Base-by-base conservation (phyloP, 2,888 invertebrate genomes). In the Drosophila cracens region DNA sequence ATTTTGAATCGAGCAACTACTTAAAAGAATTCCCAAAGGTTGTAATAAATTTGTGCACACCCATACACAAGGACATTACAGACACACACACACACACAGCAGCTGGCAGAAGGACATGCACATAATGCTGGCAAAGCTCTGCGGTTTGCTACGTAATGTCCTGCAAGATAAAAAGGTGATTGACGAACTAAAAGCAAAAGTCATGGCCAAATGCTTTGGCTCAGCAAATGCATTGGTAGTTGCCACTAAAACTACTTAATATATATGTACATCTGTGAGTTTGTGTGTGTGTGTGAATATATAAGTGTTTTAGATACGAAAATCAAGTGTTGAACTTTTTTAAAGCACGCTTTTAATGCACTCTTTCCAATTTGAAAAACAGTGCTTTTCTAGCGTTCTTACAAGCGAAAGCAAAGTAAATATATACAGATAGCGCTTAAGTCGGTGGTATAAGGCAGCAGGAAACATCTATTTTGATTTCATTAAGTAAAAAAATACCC, bases 11-110 rank as follows among this genome's bases (percentile, higher is more conserved):
- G 86, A 79, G 89, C 80, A 91, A 91, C 89, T 91, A 92, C 90
- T 91, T 90, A 88, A 91, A 90, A 76, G 89, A 87, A 91, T 90
- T 90, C 89, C 90, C 87, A 89, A 85, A 83, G 90, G 91, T 87
- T 91, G 88, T 87, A 92, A 91, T 92, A 92, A 92, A 92, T 92
- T 92, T 86, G 70, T 77, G 76, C 81, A 74, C 81, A 74, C 76
- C 77, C 70, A 74, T 48, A 31, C 43, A 62, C 46, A 46, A 46
- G 46, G 46, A 58, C 29, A 52, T 51, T n/a, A 58, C 27, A n/a
- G n/a, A 59, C 48, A 63, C 51, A 46, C 21, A 59, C 58, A 66
- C 31, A 57, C 18, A 71, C 52, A 74, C 51, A 64, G 46, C 53
- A 40, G 61, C 46, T 70, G 51, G 21, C 61, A 49, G 62, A 74